Conservation (phyloP, 35 echinoderm and acorn worm genomes). For the Strongylocentrotus purpuratus region DNA sequence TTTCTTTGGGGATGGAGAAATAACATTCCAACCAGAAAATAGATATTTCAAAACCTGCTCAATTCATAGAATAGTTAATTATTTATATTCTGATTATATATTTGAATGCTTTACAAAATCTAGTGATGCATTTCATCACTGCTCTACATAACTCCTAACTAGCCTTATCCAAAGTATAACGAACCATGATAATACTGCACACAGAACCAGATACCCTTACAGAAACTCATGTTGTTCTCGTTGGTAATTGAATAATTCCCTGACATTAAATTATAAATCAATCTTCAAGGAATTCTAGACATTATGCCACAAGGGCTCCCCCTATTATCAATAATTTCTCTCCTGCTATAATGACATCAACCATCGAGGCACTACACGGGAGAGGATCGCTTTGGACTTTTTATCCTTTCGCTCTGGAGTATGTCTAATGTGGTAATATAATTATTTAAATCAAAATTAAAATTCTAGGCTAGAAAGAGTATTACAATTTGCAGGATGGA, state of each 20-base stretch:
- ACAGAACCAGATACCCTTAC: neutral
- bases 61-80: neutral
- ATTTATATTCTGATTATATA: no score
- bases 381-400: neutral
- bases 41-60: neutral
- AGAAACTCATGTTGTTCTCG: neutral
- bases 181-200: neutral
- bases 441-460: neutral
- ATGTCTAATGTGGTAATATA: neutral
- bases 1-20: no score
- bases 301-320: neutral
- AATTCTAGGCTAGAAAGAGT: neutral
- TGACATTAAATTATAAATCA: conserved; percentile 7
- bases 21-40: no score
- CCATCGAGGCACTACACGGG: neutral
- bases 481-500: neutral
- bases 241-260: conserved; percentile 18
- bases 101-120: no score
- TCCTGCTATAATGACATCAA: neutral
- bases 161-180: neutral
- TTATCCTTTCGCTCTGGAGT: neutral
- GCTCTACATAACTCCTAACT: neutral
- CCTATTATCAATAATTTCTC: neutral
- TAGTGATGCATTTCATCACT: neutral
- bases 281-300: neutral